These are phyloP conservation scores for Plectrocnemia conspersa DNA, from an alignment of 1,140 invertebrate species.

Conservation along the genomic window DNA sequence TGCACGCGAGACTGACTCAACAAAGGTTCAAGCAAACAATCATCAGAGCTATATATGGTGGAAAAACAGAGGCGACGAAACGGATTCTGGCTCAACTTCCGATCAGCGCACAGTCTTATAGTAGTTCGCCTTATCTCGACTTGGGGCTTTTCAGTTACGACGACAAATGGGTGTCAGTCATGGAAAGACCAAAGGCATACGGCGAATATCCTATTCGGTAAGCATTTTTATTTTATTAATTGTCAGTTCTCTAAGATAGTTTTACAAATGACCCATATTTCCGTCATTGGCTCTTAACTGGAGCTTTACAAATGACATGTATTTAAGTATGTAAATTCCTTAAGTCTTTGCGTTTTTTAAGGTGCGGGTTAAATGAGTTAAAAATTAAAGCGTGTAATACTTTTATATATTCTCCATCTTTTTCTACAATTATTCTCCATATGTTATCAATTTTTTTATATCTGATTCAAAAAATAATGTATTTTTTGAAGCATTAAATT, in stretches of 20 bases:
- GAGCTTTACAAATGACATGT: neutral
- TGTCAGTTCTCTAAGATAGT: neutral
- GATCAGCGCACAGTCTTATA: slow-evolving; percentile 92
- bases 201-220: slow-evolving; percentile 91
- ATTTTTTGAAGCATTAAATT: too few species aligned
- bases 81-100: slow-evolving; percentile 87
- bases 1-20: slow-evolving; percentile 67
- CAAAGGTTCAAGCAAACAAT: slow-evolving; percentile 84
- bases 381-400: too few species aligned
- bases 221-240: slow-evolving; percentile 11
- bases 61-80: slow-evolving; percentile 81
- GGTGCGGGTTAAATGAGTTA: too few species aligned
- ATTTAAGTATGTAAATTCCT: neutral
- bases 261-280: too few species aligned
- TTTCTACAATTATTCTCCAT: too few species aligned
- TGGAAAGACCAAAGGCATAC: slow-evolving; percentile 92
- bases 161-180: slow-evolving; percentile 91
- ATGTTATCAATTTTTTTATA: too few species aligned
- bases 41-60: slow-evolving; percentile 79
- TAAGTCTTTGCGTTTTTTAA: neutral
- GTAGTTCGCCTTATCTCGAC: slow-evolving; percentile 89
- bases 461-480: too few species aligned
- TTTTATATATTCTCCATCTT: too few species aligned
- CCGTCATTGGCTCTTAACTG: neutral
- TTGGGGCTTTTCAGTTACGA: slow-evolving; percentile 91